Conservation (phyloP, 23 tunicate genomes). For the Clavelina lepadiformis region DNA sequence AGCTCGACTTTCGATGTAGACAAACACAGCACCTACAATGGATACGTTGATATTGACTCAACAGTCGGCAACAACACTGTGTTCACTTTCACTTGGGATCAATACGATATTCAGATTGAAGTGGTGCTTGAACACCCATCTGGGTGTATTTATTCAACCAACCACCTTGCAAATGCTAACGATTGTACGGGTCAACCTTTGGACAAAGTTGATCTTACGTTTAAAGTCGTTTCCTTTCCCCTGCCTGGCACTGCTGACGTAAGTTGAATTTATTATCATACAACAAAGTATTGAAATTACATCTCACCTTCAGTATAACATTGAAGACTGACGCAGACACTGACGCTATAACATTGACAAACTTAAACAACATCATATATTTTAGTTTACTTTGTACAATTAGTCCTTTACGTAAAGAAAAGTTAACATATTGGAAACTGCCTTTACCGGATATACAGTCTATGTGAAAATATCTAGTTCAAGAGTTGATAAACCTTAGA, state of each 20-base stretch:
- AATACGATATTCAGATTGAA: slow-evolving; percentile 13
- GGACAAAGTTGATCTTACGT: slow-evolving; percentile 18
- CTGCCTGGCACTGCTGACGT: slow-evolving; percentile 73
- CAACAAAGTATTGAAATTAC: too few relatives aligned
- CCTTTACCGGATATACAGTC: too few relatives aligned
- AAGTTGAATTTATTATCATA: too few relatives aligned
- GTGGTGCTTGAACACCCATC: slow-evolving; percentile 43
- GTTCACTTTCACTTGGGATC: slow-evolving; percentile 70
- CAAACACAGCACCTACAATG: slow-evolving; percentile 27
- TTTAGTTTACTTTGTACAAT: too few relatives aligned
- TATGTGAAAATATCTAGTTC: too few relatives aligned
- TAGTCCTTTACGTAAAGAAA: too few relatives aligned
- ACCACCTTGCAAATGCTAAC: not conserved
- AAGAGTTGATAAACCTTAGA: too few relatives aligned
- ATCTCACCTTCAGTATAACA: too few relatives aligned
- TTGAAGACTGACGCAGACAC: too few relatives aligned
- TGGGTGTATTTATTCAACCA: slow-evolving; percentile 50
- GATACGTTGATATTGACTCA: slow-evolving; percentile 39
- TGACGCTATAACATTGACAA: too few relatives aligned
- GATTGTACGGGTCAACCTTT: slow-evolving; percentile 24
- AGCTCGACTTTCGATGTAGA: slow-evolving; percentile 39
- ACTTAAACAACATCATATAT: too few relatives aligned
- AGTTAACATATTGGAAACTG: too few relatives aligned
- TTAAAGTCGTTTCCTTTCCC: slow-evolving; percentile 32
- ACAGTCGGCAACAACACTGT: slow-evolving; percentile 75